Conservation (phyloP, 2,888 invertebrate species). For the Cantharis flavilabris region DNA sequence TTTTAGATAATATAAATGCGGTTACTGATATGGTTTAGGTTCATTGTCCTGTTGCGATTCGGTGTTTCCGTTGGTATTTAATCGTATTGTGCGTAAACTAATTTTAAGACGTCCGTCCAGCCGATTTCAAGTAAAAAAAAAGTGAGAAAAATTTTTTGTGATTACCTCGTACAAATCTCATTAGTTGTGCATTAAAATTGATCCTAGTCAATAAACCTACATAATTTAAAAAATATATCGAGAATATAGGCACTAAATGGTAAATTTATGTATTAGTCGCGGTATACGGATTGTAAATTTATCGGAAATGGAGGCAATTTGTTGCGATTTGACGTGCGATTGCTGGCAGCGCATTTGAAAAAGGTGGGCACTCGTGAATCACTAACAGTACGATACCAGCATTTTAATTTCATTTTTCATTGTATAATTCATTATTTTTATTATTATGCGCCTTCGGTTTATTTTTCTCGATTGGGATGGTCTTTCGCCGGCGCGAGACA, state of each 20-base stretch:
- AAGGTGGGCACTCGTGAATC: slow-evolving; percentile 32
- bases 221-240: slow-evolving; percentile 18
- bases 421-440: not conserved
- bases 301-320: slow-evolving; percentile 40
- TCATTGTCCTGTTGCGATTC: too few species aligned
- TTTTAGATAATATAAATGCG: too few species aligned
- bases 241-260: slow-evolving; percentile 34
- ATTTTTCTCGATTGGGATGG: not conserved
- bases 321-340: slow-evolving; percentile 41
- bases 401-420: slow-evolving; percentile 18
- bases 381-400: slow-evolving; percentile 17
- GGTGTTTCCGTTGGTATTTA: too few species aligned
- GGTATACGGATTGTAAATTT: slow-evolving; percentile 37
- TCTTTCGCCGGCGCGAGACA: not conserved
- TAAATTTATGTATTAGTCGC: slow-evolving; percentile 15
- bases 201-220: not conserved
- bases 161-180: not conserved
- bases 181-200: not conserved
- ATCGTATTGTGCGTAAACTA: too few species aligned
- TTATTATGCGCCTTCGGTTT: not conserved
- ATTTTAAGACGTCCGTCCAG: not conserved
- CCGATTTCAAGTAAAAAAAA: not conserved
- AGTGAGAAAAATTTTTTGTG: not conserved
- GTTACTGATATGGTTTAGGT: too few species aligned
- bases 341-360: slow-evolving; percentile 32